These are phyloP conservation scores for Eulacestoma nigropectus DNA, from an alignment of 2,113 vertebrate genomes.

Conservation along the genomic window DNA sequence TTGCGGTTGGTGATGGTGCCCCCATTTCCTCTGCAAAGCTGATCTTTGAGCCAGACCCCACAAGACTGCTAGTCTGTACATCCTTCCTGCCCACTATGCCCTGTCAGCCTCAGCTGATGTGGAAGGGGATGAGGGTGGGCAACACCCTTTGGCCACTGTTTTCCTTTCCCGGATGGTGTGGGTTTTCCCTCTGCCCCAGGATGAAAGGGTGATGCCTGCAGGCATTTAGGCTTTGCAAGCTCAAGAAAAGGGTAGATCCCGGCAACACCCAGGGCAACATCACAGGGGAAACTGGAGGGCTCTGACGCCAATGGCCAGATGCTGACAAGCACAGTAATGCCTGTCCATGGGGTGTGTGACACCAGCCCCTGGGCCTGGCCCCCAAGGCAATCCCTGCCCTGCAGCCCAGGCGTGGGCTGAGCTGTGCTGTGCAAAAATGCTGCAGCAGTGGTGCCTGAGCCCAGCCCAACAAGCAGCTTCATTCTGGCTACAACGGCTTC, in stretches of 20 bases:
- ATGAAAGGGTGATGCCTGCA: neutral
- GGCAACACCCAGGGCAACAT: fast-evolving
- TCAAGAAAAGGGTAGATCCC: neutral
- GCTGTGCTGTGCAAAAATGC: neutral
- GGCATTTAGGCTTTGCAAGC: neutral
- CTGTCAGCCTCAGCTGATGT: conserved; percentile 23
- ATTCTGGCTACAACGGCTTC: neutral
- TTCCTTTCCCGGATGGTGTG: neutral
- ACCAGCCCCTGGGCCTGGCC: neutral
- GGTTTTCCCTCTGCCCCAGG: neutral
- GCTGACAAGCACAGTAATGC: neutral
- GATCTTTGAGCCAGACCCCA: neutral
- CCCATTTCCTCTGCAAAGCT: neutral
- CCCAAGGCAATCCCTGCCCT: neutral
- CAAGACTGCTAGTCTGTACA: neutral
- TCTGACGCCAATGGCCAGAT: fast-evolving
- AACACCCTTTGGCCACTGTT: neutral
- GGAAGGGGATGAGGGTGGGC: neutral
- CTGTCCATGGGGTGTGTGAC: neutral
- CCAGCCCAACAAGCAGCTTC: neutral
- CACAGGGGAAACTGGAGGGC: neutral
- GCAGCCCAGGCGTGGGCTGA: neutral
- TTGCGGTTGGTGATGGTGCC: neutral
- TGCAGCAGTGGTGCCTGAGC: neutral
- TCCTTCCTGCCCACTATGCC: neutral